phyloP scores from a whole-genome alignment of 2,888 invertebrate species.

The Aromia moschata region DNA sequence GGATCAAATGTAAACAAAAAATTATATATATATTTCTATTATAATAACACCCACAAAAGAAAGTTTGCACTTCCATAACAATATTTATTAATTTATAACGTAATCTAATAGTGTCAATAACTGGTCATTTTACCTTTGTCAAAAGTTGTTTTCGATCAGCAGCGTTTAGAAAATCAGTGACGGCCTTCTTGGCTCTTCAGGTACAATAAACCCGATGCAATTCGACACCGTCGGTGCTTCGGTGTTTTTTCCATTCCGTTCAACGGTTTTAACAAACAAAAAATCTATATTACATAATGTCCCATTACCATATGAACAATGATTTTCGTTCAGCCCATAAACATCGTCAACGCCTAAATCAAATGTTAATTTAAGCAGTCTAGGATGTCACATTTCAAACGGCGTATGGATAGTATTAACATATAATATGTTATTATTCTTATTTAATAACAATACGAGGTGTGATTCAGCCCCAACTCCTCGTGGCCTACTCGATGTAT shows the following conservation, averaged over 20 bases:
- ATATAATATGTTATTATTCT: constrained; percentile 65
- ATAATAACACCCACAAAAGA: too few species aligned
- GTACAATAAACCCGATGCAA: too few species aligned
- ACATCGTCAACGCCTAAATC: constrained; percentile 58
- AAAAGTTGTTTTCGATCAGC: too few species aligned
- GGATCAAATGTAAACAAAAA: too few species aligned
- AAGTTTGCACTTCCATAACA: too few species aligned
- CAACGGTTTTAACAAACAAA: constrained; percentile 12
- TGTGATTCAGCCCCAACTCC: constrained; percentile 57
- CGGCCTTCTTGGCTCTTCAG: too few species aligned
- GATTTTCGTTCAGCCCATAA: constrained; percentile 61
- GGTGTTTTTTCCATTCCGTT: constrained; percentile 10
- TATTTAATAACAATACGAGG: constrained; percentile 63
- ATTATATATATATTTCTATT: too few species aligned
- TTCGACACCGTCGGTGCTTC: constrained; percentile 15
- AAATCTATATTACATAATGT: constrained; percentile 33
- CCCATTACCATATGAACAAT: constrained; percentile 63
- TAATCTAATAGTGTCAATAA: too few species aligned
- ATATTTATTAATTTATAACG: too few species aligned
- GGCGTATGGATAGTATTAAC: constrained; percentile 61
- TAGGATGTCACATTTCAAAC: constrained; percentile 61
- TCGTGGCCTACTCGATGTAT: constrained; percentile 48
- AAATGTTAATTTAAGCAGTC: constrained; percentile 62
- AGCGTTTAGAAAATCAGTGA: too few species aligned
- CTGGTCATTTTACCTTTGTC: too few species aligned